phyloP scores from a whole-genome alignment of 2,797 vertebrate genomes.

The Urosaurus nigricauda region DNA sequence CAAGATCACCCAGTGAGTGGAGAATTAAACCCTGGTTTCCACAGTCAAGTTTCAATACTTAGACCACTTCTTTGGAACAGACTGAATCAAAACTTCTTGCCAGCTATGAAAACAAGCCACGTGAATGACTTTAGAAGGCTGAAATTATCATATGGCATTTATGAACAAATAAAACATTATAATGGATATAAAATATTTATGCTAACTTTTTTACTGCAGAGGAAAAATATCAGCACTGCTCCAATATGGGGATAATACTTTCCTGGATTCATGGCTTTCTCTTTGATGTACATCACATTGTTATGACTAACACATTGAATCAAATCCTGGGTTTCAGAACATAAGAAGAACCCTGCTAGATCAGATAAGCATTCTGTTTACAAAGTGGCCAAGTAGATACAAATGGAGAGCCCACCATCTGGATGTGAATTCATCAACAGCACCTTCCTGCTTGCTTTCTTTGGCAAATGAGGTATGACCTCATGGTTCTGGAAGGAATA shows the following conservation, averaged over 20 bases:
- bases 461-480: too few relatives aligned
- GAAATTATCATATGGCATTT: conserved; percentile 59
- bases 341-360: too few relatives aligned
- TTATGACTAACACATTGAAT: conserved; percentile 39
- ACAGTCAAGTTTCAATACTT: too few relatives aligned
- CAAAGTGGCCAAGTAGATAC: too few relatives aligned
- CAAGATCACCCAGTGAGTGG: too few relatives aligned
- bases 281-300: conserved; percentile 11
- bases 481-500: too few relatives aligned
- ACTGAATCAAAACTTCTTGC: conserved; percentile 63
- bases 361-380: too few relatives aligned
- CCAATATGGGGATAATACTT: conserved; percentile 51
- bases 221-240: conserved; percentile 49
- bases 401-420: too few relatives aligned
- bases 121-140: conserved; percentile 57
- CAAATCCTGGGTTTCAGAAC: background rate
- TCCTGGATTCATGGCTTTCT: conserved; percentile 25
- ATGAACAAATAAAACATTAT: conserved; percentile 70
- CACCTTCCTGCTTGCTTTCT: too few relatives aligned
- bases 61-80: conserved; percentile 48
- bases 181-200: conserved; percentile 73
- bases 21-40: too few relatives aligned
- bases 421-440: too few relatives aligned
- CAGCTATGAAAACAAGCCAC: conserved; percentile 70
- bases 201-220: conserved; percentile 55